These are phyloP conservation scores for Bergia puertoricense DNA, from an alignment of 92 coral and sea anemone species.

Conservation along the genomic window DNA sequence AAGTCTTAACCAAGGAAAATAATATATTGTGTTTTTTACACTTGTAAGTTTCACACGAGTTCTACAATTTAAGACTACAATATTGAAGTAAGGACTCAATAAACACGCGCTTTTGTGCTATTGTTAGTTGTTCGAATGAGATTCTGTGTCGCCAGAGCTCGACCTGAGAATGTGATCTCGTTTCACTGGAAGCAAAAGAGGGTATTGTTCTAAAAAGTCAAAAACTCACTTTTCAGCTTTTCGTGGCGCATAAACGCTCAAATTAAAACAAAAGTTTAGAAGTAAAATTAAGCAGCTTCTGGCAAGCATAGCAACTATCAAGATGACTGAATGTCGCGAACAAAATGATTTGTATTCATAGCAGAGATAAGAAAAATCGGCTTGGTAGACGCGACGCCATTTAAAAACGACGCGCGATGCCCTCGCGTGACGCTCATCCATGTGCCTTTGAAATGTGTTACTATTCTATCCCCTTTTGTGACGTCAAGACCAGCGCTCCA, in stretches of 20 bases:
- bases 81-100: background rate
- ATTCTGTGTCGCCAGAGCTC: conserved; percentile 6
- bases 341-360: conserved; percentile 30
- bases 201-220: conserved; percentile 8
- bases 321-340: conserved; percentile 3
- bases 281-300: conserved; percentile 13
- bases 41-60: background rate
- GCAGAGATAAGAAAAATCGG: conserved; percentile 24
- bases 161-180: conserved; percentile 30
- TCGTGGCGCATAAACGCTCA: background rate
- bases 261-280: background rate
- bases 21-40: background rate
- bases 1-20: background rate
- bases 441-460: conserved; percentile 67
- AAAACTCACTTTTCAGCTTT: conserved; percentile 2
- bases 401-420: conserved; percentile 48
- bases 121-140: background rate
- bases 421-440: conserved; percentile 49
- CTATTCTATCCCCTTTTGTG: conserved; percentile 66
- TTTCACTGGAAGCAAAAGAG: conserved; percentile 25
- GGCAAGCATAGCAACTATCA: conserved; percentile 34
- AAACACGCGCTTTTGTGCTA: conserved; percentile 36
- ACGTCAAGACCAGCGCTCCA: conserved; percentile 73
- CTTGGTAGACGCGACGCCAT: conserved; percentile 50
- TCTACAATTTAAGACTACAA: background rate